A percentile compares a stretch with the other conserved stretches of the same genome.
These are phyloP conservation scores for Drosophila neotestacea DNA, from an alignment of 2,888 invertebrate species.

Conservation along the genomic window DNA sequence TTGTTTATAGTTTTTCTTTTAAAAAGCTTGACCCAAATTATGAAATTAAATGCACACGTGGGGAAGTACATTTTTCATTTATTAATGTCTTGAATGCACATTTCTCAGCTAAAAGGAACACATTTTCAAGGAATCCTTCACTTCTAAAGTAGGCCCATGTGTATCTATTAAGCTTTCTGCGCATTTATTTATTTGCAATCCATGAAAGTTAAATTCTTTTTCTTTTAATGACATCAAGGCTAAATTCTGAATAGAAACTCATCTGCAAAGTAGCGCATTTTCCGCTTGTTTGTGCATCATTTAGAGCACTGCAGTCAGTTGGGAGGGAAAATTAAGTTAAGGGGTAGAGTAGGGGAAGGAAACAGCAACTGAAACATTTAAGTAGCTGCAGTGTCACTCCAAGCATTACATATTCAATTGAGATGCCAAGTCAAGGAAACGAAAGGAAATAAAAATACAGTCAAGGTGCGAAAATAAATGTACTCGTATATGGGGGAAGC, in stretches of 20 bases:
- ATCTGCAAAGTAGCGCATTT: not conserved
- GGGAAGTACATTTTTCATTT: too few species aligned
- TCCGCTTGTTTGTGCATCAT: slow-evolving; percentile 11
- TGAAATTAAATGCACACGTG: too few species aligned
- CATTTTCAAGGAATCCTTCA: too few species aligned
- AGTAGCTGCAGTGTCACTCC: slow-evolving; percentile 38
- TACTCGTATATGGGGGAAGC: not conserved
- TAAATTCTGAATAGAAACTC: not conserved
- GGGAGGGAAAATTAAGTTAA: not conserved
- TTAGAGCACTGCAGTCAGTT: not conserved
- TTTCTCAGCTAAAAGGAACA: too few species aligned
- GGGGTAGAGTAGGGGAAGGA: not conserved
- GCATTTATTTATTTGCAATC: too few species aligned
- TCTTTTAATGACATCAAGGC: not conserved
- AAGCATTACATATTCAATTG: slow-evolving; percentile 63
- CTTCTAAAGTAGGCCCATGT: too few species aligned
- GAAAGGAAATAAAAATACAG: not conserved
- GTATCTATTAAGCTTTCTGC: too few species aligned
- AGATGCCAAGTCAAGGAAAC: slow-evolving; percentile 27
- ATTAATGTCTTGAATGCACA: too few species aligned
- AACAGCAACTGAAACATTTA: slow-evolving; percentile 40
- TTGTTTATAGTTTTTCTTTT: too few species aligned
- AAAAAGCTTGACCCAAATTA: too few species aligned
- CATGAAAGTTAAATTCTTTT: too few species aligned
- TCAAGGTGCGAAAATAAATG: slow-evolving; percentile 8